These are phyloP conservation scores for Serilophus lunatus DNA, from an alignment of 2,113 vertebrate genomes.

Conservation along the genomic window DNA sequence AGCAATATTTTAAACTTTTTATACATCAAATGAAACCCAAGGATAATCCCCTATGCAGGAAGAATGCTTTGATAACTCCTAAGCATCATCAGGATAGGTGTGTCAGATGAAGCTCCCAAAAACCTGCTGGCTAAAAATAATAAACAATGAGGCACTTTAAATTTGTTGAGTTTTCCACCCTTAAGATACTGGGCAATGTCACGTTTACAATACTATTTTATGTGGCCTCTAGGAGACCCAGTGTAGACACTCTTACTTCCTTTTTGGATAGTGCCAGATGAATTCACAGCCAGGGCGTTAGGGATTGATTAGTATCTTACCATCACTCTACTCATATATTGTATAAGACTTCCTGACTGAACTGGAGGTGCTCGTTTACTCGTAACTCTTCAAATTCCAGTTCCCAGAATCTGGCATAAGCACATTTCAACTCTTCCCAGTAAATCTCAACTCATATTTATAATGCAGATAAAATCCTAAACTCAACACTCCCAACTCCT, in stretches of 20 bases:
- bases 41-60: not conserved
- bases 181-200: not conserved
- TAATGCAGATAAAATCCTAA: not conserved
- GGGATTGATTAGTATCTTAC: not conserved
- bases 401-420: not conserved
- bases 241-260: not conserved
- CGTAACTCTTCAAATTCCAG: not conserved
- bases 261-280: not conserved
- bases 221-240: not conserved
- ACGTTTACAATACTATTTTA: not conserved
- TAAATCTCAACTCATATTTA: not conserved
- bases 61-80: not conserved
- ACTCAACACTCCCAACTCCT: not conserved
- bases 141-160: not conserved
- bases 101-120: not conserved
- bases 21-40: not conserved
- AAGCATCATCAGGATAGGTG: not conserved
- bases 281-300: not conserved
- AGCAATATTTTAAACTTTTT: not conserved
- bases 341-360: not conserved
- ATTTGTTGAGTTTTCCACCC: not conserved
- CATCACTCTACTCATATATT: not conserved
- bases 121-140: not conserved
- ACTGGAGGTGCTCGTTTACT: not conserved
- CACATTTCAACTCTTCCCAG: not conserved